Evolutionary conservation across 2,113 vertebrate species (phyloP), one percentile per base, ranked within the genome.

Genomic region (Lepisosteus osseus): DNA sequence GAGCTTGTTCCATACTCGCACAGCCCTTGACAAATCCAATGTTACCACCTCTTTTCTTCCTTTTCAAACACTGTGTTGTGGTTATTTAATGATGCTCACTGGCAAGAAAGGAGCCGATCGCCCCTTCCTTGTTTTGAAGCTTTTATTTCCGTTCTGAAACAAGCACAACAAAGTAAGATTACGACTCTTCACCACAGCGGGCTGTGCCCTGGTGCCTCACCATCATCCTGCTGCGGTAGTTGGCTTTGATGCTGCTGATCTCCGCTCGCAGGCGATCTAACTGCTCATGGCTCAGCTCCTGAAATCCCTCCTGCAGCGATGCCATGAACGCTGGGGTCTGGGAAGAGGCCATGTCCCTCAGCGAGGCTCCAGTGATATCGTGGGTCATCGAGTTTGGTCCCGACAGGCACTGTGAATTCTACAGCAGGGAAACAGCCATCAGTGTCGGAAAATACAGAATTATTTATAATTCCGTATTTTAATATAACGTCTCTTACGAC

Each of bases 331-430:
- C 14, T 3, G 89, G 84, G 1, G 88, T 86, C 0, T 83, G 86
- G 13, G 83, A 86, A 45, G 78, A 76, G 13, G 79, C 61, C 1
- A 83, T 65, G 2, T 96, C 94, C 72, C 88, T 89, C 61, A 85
- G 84, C 47, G 87, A 84, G 61, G 82, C 45, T 1, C 86, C 89
- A 4, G 85, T 80, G 15, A 88, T 80, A 67, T 97, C 94, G 0
- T 92, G 90, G 78, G 77, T 90, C 67, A 88, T 54, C 40, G 94
- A 95, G 85, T 88, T 93, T 40, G 90, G 92, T 71, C 92, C 94
- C 2, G 95, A 98, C 14, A 91, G 78, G 71, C 92, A 91, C 74
- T 91, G 86, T 13, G 94, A 96, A 78, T 94, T 95, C 95, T 97
- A 86, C 40, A 74, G 57, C 74, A n/a, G 29, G 29, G 29, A 29